Evolutionary conservation across 2,113 vertebrate species (phyloP), one percentile per base, ranked within the genome.

Genomic region (Phrynosoma blainvillii): DNA sequence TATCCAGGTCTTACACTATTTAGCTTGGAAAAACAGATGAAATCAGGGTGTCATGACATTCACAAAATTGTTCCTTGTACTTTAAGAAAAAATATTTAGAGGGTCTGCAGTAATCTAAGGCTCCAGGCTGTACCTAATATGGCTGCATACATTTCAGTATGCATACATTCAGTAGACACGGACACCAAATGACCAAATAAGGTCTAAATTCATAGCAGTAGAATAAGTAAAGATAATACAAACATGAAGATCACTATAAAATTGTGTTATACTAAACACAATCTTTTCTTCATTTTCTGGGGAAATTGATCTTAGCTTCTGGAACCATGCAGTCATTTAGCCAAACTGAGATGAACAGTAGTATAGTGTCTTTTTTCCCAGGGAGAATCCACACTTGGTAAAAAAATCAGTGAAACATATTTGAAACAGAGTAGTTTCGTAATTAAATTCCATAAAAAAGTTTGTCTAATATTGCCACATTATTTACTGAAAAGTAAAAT

Each of bases 391-490:
- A 54, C 25, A 77, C 47, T 27, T 71, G 71, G 52, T 32, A 89
- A 84, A 78, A 78, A 86, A 82, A 78, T 89, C 84, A 89, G 36
- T 83, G 79, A n/a, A 40, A 78, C 71, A 70, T 86, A 82, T 78
- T 86, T 89, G 84, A 78, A 89, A 82, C 77, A 47, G 62, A 78
- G 79, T 62, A 82, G 62, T 71, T 78, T 78, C 82, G 27, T 83
- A 86, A 89, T 89, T 86, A 86, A 71, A 32, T 89, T 86, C 77
- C 62, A 78, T 79, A 86, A 86, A 86, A 89, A 32, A 56, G 71
- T 89, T 86, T 42, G 59, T 85, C 82, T 76, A 82, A 78, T 86
- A 86, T 86, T 78, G 47, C 73, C 21, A 11, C 65, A 77, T 59
- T 83, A 86, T 86, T 89, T 89, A 76, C 73, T 82, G 79, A 78